A percentile compares a stretch with the other conserved stretches of the same genome.
Evolutionary conservation across 2,888 invertebrate genomes (phyloP).

Genomic region (Frankliniella intonsa): DNA sequence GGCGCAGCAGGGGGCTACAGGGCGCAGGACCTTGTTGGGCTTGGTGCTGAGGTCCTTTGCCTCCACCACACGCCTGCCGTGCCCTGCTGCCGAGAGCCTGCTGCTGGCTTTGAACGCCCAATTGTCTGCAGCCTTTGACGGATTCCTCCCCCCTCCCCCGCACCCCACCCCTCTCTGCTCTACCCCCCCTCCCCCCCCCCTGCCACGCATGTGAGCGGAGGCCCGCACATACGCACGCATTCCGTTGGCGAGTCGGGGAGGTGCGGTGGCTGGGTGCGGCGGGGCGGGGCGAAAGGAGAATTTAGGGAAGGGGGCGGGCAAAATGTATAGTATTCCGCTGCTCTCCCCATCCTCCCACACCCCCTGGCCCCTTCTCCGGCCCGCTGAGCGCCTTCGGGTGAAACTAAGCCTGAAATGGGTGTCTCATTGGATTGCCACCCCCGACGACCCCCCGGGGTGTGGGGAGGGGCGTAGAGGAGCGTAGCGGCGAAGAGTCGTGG

Average conservation of each 20-base stretch:
- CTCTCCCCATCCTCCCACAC: neutral
- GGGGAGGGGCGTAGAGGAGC: too few species aligned
- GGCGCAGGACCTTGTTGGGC: too few species aligned
- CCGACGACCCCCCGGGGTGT: neutral
- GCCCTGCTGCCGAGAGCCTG: neutral
- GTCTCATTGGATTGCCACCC: neutral
- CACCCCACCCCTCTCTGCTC: neutral
- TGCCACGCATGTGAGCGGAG: neutral
- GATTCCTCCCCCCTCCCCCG: neutral
- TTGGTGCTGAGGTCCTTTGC: too few species aligned
- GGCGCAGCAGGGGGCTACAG: too few species aligned
- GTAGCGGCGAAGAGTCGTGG: too few species aligned
- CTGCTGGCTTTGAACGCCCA: constrained; percentile 20
- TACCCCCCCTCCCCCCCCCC: neutral
- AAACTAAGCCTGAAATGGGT: constrained; percentile 26
- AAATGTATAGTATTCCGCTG: neutral
- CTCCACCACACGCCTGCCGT: too few species aligned
- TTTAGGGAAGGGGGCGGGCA: neutral
- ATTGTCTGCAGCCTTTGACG: constrained; percentile 24
- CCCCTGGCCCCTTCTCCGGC: neutral
- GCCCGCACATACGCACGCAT: neutral
- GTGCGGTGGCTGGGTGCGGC: neutral
- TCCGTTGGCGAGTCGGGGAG: neutral
- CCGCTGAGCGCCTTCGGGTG: neutral
- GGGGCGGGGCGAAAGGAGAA: neutral